A percentile compares a stretch with the other conserved stretches of the same genome.
These are phyloP conservation scores for Blastobasis lacticolella DNA, from an alignment of 2,888 invertebrate genomes.

Conservation along the genomic window DNA sequence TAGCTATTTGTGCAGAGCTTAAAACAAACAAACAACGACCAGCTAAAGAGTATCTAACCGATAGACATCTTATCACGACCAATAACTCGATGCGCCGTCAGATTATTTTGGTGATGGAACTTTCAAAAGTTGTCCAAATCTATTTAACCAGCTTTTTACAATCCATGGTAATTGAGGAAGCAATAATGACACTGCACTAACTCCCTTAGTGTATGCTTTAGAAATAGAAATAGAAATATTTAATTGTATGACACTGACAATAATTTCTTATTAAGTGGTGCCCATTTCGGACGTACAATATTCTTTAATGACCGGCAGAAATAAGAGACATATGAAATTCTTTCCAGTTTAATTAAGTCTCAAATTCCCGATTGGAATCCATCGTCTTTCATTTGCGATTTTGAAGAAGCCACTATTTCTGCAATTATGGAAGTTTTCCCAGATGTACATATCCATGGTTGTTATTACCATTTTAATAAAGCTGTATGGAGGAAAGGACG, in stretches of 20 bases:
- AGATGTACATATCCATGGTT: neutral
- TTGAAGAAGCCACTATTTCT: neutral
- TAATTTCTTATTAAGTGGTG: too few species aligned
- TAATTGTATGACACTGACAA: too few species aligned
- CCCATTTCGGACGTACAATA: too few species aligned
- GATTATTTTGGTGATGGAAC: neutral
- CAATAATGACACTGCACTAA: neutral
- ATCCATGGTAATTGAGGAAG: neutral
- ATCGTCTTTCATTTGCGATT: too few species aligned
- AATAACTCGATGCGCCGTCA: too few species aligned
- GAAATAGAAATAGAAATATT: too few species aligned
- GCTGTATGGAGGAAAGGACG: neutral
- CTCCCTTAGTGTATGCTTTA: neutral
- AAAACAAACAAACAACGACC: too few species aligned
- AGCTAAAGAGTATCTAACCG: too few species aligned
- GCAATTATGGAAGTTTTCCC: neutral
- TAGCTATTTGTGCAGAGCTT: too few species aligned
- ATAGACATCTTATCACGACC: too few species aligned
- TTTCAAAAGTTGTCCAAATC: neutral
- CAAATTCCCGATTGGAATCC: neutral
- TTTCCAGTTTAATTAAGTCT: neutral
- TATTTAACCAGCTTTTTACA: neutral
- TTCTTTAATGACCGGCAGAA: too few species aligned
- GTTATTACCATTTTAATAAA: neutral
- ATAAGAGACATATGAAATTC: too few species aligned